Evolutionary conservation across 30 jellyfish, hydroid and myxozoan species (phyloP).

Genomic region (Rhopilema esculentum): DNA sequence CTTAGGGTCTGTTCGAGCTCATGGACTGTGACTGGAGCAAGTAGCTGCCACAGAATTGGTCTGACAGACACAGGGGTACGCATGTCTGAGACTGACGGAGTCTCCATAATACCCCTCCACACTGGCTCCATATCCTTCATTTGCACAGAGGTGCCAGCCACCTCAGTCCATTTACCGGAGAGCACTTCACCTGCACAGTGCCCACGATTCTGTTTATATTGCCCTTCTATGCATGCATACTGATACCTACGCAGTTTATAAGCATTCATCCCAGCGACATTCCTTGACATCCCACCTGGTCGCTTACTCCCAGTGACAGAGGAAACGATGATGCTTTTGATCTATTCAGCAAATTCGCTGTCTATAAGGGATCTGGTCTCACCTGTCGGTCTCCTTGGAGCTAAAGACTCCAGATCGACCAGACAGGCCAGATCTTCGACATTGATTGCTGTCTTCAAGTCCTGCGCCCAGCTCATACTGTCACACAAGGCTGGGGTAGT

Average conservation of each 20-base stretch:
- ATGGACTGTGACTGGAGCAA: conserved; percentile 15
- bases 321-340: neutral
- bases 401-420: too few relatives aligned
- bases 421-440: too few relatives aligned
- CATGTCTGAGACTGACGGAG: conserved; percentile 6
- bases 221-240: conserved; percentile 1
- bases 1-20: neutral
- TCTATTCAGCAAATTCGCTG: neutral
- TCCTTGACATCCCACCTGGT: neutral
- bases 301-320: too few relatives aligned
- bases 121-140: too few relatives aligned
- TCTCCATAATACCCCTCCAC: conserved; percentile 17
- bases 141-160: neutral
- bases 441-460: too few relatives aligned
- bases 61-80: neutral
- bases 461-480: too few relatives aligned
- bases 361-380: neutral
- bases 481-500: too few relatives aligned
- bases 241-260: neutral
- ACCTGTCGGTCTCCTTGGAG: neutral
- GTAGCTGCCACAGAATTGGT: neutral
- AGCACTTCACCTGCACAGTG: conserved; percentile 1
- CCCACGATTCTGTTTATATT: neutral
- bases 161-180: conserved; percentile 3
- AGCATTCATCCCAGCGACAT: neutral